phyloP scores from a whole-genome alignment of 2,888 invertebrate species.

The Julus scandinavius region DNA sequence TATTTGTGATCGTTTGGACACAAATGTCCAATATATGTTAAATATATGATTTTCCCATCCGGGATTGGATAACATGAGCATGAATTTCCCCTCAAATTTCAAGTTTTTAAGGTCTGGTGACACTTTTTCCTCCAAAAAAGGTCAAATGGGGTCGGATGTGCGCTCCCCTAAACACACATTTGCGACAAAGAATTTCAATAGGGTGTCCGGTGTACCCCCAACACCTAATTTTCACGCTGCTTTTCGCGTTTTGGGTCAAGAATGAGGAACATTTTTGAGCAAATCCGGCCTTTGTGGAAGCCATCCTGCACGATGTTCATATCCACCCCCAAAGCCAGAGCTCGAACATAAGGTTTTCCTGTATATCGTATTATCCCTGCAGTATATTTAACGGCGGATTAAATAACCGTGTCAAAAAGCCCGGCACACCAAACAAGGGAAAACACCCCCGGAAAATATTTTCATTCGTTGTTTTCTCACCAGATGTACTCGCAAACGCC shows the following conservation, averaged over 20 bases:
- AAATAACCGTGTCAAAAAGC: neutral
- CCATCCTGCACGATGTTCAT: neutral
- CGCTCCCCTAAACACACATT: neutral
- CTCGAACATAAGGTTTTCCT: neutral
- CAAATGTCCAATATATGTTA: too few relatives aligned
- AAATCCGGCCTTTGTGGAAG: neutral
- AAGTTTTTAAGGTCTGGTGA: neutral
- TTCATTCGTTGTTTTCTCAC: conserved; percentile 27
- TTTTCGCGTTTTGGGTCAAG: neutral
- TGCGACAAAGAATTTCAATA: neutral
- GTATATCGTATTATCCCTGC: neutral
- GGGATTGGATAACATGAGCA: neutral
- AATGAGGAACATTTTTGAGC: neutral
- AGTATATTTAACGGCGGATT: conserved; percentile 2
- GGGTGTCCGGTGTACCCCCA: neutral
- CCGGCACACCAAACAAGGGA: neutral
- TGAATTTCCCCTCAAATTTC: neutral
- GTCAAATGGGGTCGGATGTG: neutral
- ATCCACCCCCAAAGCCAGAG: neutral
- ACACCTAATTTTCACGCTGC: conserved; percentile 26
- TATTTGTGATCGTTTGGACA: too few relatives aligned
- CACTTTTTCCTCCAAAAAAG: neutral
- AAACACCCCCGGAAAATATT: neutral
- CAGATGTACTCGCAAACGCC: neutral
- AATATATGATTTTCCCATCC: too few relatives aligned